phyloP scores from a whole-genome alignment of 2,888 invertebrate species.

The Philonicus albiceps region DNA sequence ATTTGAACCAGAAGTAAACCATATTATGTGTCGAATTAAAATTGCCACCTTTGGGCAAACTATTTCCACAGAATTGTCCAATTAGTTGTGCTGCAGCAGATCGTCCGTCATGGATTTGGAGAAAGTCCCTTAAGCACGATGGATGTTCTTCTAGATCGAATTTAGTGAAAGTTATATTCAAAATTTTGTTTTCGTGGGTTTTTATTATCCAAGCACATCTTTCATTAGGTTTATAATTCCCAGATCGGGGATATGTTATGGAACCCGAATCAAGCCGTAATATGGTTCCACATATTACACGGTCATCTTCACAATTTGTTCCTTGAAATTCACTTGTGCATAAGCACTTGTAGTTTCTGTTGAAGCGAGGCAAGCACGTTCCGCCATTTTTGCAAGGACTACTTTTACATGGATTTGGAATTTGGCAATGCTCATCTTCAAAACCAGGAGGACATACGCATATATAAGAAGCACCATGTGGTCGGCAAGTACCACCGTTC shows the following conservation, averaged over 20 bases:
- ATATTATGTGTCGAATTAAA: constrained; percentile 78
- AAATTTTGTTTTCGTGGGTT: constrained; percentile 71
- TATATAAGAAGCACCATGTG: constrained; percentile 53
- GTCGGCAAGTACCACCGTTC: constrained; percentile 65
- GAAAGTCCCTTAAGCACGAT: constrained; percentile 75
- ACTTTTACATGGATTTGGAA: constrained; percentile 70
- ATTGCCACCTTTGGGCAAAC: constrained; percentile 73
- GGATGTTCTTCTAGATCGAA: constrained; percentile 70
- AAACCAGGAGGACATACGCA: constrained; percentile 58
- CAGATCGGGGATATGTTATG: constrained; percentile 70
- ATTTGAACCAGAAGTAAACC: constrained; percentile 81
- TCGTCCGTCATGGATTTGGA: constrained; percentile 86
- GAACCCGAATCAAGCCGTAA: constrained; percentile 65
- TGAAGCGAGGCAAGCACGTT: constrained; percentile 66
- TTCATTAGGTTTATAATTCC: constrained; percentile 68
- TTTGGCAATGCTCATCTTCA: constrained; percentile 69
- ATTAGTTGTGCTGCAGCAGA: constrained; percentile 74
- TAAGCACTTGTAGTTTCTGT: constrained; percentile 66
- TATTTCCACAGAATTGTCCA: constrained; percentile 81
- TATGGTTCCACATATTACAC: constrained; percentile 70
- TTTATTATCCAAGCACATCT: constrained; percentile 84
- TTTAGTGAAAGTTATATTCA: constrained; percentile 79
- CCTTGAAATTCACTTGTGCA: constrained; percentile 76
- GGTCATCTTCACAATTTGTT: constrained; percentile 69
- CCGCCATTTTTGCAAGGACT: constrained; percentile 87